phyloP scores from a whole-genome alignment of 2,113 vertebrate species.

The Chroicocephalus ridibundus region DNA sequence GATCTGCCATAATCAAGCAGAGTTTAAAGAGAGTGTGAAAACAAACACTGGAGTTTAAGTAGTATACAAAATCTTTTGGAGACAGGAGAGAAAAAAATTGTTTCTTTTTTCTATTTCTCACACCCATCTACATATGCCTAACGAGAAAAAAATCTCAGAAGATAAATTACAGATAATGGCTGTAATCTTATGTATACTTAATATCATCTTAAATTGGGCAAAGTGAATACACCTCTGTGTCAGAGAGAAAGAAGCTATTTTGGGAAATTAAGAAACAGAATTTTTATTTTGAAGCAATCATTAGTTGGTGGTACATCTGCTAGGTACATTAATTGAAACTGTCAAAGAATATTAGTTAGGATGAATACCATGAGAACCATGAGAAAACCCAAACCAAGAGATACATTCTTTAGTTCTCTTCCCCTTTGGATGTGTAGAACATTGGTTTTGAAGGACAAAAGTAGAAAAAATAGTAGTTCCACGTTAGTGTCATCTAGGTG shows the following conservation, averaged over 20 bases:
- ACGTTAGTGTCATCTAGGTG: constrained; percentile 17
- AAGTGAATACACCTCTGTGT: background rate
- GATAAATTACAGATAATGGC: background rate
- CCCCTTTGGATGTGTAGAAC: constrained; percentile 12
- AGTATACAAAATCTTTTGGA: background rate
- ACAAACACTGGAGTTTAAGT: background rate
- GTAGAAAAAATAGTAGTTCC: constrained; percentile 36
- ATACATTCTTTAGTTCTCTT: constrained; percentile 46
- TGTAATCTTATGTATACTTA: background rate
- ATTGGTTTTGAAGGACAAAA: constrained; percentile 16
- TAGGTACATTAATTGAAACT: background rate
- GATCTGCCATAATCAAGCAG: background rate
- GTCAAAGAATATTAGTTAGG: background rate
- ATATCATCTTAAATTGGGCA: background rate
- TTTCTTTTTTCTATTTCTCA: background rate
- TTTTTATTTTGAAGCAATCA: constrained; percentile 4
- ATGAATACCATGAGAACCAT: background rate
- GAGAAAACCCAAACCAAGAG: background rate
- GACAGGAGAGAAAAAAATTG: background rate
- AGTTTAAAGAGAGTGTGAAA: background rate
- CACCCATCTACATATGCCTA: background rate
- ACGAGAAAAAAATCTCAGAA: constrained; percentile 19
- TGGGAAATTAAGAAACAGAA: background rate
- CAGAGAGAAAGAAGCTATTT: background rate
- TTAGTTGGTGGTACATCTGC: background rate